Percentiles rank a stretch among this genome's conserved stretches.
Conservation (phyloP, 2,888 invertebrate genomes). For the Molorchus minor region DNA sequence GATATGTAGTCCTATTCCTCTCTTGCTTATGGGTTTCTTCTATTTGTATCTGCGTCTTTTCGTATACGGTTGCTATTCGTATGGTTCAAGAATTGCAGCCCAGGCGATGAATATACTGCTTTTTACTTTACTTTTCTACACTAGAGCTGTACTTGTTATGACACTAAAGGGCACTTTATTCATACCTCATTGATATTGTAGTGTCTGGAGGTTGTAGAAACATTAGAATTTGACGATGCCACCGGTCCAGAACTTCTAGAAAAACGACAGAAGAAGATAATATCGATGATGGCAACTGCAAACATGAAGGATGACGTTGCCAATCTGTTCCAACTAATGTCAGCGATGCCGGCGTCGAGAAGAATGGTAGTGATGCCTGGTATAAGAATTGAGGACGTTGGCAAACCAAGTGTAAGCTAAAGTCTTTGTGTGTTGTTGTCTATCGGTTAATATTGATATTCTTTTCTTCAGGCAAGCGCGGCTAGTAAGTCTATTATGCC, state of each 20-base stretch:
- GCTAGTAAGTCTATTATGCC: slow-evolving; percentile 9
- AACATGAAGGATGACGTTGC: slow-evolving; percentile 61
- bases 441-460: background rate
- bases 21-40: no score
- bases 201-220: slow-evolving; percentile 57
- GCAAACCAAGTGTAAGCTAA: slow-evolving; percentile 7
- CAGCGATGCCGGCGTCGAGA: slow-evolving; percentile 61
- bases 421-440: background rate
- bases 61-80: no score
- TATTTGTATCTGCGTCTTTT: no score
- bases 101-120: no score
- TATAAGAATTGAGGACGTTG: slow-evolving; percentile 37
- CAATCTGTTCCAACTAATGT: slow-evolving; percentile 63
- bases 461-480: background rate
- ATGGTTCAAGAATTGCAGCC: no score
- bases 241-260: slow-evolving; percentile 57
- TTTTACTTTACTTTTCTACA: no score
- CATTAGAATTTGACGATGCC: slow-evolving; percentile 58
- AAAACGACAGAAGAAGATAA: slow-evolving; percentile 61
- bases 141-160: no score
- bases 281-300: slow-evolving; percentile 59
- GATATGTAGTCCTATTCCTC: no score
- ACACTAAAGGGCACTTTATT: no score
- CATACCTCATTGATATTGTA: no score
- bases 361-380: slow-evolving; percentile 66